Evolutionary conservation across 2,888 invertebrate genomes (phyloP), one percentile per base, ranked within the genome.

Genomic region (Brassicogethes aeneus): DNA sequence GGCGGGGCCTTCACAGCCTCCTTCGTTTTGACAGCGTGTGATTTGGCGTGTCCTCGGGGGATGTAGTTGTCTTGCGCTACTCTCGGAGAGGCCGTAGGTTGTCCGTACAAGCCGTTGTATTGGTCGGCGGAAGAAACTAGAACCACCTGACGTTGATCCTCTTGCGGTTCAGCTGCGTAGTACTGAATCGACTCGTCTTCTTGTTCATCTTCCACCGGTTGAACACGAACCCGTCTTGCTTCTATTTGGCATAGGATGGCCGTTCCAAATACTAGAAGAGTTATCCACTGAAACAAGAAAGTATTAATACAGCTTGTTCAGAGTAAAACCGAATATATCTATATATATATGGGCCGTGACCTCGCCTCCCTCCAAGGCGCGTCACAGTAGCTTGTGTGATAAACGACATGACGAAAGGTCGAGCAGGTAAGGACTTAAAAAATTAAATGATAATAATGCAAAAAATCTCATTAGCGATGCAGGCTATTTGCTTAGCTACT

Each of bases 1-100:
- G 85, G 85, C 2, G 85, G 83, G 36, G 79, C 73, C 62, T 79
- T 83, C 15, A 73, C 66, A 0, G 69, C 51, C 50, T 82, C 80
- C 59, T 77, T 79, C 5, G 70, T 69, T 37, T 74, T 66, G 16
- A 66, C 64, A 37, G 66, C 59, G 2, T 69, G 66, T 44, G 57
- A 52, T 36, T 47, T 41, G 10, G 46, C 42, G 2, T 54, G 44
- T n/a, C 51, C 55, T 43, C 59, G 53, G 5, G 66, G 65, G 16
- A 68, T 59, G 47, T 66, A 66, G 43, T 65, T 64, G 32, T 61
- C 62, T 31, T 64, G 62, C 2, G 48, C 44, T 36, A 43, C 49
- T 40, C 63, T 56, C 2, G 59, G 53, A 2, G 65, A 43, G n/a
- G 64, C 61, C 10, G 66, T 60, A 8, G 62, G 70, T 51, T 70